Evolutionary conservation across 2,888 invertebrate species (phyloP).

Genomic region (Cataglyphis rosenhaueri): DNA sequence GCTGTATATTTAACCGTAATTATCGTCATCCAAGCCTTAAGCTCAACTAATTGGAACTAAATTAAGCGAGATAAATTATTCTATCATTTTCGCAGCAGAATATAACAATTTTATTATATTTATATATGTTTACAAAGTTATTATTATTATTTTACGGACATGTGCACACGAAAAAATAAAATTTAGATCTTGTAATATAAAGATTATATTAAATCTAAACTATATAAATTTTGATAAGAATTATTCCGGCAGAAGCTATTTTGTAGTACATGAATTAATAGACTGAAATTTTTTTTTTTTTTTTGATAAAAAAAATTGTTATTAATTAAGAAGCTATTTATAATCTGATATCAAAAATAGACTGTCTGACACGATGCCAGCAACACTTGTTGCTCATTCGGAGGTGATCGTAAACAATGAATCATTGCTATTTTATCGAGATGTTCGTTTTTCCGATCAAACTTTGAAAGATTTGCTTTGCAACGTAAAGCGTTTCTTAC

Average conservation of each 20-base stretch:
- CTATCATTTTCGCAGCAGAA: background rate
- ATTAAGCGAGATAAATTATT: background rate
- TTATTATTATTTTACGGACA: background rate
- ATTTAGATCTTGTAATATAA: background rate
- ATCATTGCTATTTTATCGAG: background rate
- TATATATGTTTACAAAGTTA: background rate
- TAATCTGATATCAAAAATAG: constrained; percentile 60
- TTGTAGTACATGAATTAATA: background rate
- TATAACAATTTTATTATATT: background rate
- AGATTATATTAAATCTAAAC: background rate
- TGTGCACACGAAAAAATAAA: background rate
- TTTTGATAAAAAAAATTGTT: background rate
- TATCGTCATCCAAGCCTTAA: constrained; percentile 12
- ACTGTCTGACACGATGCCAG: constrained; percentile 58
- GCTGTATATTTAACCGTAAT: constrained; percentile 4
- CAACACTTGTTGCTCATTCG: constrained; percentile 72
- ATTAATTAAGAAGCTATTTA: constrained; percentile 33
- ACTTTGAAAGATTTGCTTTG: background rate
- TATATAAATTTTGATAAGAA: background rate
- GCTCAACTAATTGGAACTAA: background rate
- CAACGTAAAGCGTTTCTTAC: background rate
- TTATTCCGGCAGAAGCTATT: background rate
- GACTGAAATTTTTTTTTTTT: background rate
- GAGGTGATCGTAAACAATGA: constrained; percentile 35
- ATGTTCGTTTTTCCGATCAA: background rate